Evolutionary conservation across 2,888 invertebrate genomes (phyloP), one percentile per base, ranked within the genome.

Genomic region (Torymus aiolomorphi): DNA sequence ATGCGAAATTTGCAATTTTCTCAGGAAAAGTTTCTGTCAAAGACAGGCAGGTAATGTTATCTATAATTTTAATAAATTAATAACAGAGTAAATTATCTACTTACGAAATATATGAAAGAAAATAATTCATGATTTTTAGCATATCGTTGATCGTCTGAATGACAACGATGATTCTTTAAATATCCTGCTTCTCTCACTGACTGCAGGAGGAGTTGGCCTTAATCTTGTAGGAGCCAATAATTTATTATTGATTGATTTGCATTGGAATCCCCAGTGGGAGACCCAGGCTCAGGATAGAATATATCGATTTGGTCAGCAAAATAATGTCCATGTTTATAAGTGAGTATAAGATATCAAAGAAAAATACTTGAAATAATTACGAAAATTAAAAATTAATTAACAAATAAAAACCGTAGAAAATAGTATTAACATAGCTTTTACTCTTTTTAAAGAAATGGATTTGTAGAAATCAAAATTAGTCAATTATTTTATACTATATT

Each of bases 191-290:
- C 51, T 81, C 1, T 79, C 79, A 10, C 18, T 81, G 11, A 81
- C 74, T 54, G 79, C 79, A 51, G 81, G 81, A 13, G 81, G 76
- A 20, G 63, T 72, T 1, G 81, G 81, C 0, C 31, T 98, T 13
- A 98, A 98, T 92, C 92, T 98, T 80, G 92, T 96, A 76, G 98
- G 98, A 5, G 98, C 95, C 2, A 97, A 96, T 91, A 96, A 97
- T 89, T 92, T 98, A 72, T 93, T 97, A 51, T 91, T 98, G 63
- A 89, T 97, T 31, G 98, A 98, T 91, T 92, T 97, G 72, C 97
- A 98, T 91, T 98, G 97, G 97, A 98, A 98, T 92, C 98, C 98
- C 0, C 97, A 97, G 87, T 91, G 97, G 71, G 98, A 98, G 90
- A 93, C 94, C 73, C 98, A 98, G 90, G 98, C 97, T 0, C 96